Percentiles rank a stretch among this genome's conserved stretches.
Conservation (phyloP, 1,140 invertebrate species). For the Camponotus pennsylvanicus region DNA sequence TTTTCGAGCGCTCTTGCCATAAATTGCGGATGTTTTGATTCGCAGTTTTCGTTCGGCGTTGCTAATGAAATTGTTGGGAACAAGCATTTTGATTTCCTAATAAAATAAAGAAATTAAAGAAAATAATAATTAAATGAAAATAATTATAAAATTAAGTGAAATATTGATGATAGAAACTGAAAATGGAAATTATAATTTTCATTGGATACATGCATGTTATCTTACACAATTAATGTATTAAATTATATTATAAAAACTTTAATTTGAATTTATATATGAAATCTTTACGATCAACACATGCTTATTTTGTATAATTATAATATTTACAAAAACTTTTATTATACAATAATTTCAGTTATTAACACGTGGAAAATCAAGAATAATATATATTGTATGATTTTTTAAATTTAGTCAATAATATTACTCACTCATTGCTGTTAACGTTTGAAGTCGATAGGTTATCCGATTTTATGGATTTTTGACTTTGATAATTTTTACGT, state of each 20-base stretch:
- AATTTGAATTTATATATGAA: not conserved
- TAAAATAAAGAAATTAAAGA: not conserved
- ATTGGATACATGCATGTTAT: no score
- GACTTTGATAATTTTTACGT: not conserved
- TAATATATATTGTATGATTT: not conserved
- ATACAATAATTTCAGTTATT: not conserved
- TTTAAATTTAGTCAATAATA: not conserved
- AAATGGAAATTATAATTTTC: no score
- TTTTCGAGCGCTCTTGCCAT: constrained; percentile 36
- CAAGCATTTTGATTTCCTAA: not conserved
- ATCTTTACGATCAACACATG: not conserved
- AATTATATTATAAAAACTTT: not conserved
- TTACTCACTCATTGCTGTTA: constrained; percentile 43
- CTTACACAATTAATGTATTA: not conserved
- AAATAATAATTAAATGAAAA: constrained; percentile 20
- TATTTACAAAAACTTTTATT: not conserved
- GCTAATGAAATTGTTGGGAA: not conserved
- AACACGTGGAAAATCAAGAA: not conserved
- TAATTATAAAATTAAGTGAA: constrained; percentile 29
- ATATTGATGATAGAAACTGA: not conserved
- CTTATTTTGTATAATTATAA: not conserved
- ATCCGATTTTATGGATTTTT: not conserved
- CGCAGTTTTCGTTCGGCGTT: not conserved
- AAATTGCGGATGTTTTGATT: not conserved
- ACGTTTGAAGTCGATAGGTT: constrained; percentile 49